A percentile compares a stretch with the other conserved stretches of the same genome.
Evolutionary conservation across 2,113 vertebrate species (phyloP).

Genomic region (Gallinago paraguaiae): DNA sequence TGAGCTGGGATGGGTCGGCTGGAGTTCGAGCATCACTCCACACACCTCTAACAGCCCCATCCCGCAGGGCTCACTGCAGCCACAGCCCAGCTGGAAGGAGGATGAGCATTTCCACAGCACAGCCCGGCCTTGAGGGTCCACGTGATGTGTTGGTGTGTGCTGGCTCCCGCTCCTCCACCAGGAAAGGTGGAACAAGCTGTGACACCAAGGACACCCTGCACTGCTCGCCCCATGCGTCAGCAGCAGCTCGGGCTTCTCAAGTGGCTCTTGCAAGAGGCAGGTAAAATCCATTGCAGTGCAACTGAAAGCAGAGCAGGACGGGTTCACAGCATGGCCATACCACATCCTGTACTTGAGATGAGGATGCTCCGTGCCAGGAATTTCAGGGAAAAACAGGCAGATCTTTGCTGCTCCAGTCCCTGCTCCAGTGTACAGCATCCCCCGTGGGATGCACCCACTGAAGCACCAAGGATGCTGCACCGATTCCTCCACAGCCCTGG

Average conservation of each 20-base stretch:
- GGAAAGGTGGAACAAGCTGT: not conserved
- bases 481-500: not conserved
- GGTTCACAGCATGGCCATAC: accelerated
- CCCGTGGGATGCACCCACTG: accelerated
- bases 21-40: not conserved
- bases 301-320: not conserved
- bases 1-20: not conserved
- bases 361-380: not conserved
- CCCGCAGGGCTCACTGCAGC: accelerated
- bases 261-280: not conserved
- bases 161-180: not conserved
- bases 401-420: not conserved
- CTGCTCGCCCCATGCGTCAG: accelerated
- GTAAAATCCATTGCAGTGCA: not conserved
- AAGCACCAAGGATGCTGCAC: not conserved
- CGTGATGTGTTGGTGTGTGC: not conserved
- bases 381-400: not conserved
- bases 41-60: not conserved
- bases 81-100: not conserved
- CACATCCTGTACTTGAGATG: accelerated
- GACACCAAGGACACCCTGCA: not conserved
- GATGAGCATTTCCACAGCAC: not conserved
- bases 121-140: not conserved
- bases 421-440: not conserved
- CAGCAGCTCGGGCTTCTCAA: not conserved